Evolutionary conservation across 2,113 vertebrate species (phyloP).

Genomic region (Phainopepla nitens): DNA sequence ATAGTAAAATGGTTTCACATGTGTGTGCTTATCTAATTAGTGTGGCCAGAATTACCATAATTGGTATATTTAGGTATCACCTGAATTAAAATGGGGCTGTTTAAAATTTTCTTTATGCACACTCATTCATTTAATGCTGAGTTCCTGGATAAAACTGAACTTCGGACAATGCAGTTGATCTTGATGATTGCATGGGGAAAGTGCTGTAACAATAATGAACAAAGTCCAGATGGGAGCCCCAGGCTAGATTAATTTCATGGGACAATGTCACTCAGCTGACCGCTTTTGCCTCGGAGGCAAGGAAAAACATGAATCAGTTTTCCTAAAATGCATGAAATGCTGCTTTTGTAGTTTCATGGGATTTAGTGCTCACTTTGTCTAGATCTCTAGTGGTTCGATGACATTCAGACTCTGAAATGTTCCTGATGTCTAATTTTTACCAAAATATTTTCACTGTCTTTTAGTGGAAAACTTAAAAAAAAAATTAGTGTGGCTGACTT

Average conservation of each 20-base stretch:
- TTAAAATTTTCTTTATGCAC: background rate
- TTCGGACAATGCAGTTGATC: background rate
- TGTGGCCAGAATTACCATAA: background rate
- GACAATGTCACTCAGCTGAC: background rate
- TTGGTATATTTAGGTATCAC: background rate
- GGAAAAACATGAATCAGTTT: background rate
- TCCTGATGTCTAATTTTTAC: background rate
- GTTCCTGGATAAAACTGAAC: background rate
- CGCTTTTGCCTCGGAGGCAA: background rate
- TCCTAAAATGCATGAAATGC: background rate
- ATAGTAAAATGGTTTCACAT: background rate
- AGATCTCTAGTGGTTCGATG: background rate
- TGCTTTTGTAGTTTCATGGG: background rate
- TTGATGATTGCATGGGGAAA: background rate
- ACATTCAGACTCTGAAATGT: background rate
- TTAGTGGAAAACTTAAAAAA: background rate
- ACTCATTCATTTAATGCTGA: background rate
- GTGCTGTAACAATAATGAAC: background rate
- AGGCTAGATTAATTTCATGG: background rate
- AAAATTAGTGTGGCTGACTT: background rate
- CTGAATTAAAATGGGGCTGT: background rate
- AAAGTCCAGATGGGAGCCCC: background rate
- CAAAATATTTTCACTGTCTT: background rate
- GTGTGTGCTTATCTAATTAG: background rate
- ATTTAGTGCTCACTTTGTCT: background rate